A percentile compares a stretch with the other conserved stretches of the same genome.
These are phyloP conservation scores for Zelleria hepariella DNA, from an alignment of 2,888 invertebrate genomes.

Conservation along the genomic window DNA sequence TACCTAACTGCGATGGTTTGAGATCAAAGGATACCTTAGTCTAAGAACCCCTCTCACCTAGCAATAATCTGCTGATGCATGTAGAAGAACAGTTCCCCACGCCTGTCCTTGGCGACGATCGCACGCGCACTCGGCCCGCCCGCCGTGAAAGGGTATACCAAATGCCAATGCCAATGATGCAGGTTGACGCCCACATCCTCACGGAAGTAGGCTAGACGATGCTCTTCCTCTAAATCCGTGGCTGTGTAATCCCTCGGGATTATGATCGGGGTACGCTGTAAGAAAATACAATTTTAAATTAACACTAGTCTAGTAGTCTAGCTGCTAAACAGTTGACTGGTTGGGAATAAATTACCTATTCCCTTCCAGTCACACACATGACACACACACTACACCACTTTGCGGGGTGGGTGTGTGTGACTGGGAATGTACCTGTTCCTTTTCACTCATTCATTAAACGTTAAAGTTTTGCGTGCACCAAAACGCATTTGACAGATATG, in stretches of 20 bases:
- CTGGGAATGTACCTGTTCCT: too few species aligned
- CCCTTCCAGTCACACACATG: too few species aligned
- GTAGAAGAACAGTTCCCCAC: constrained; percentile 85
- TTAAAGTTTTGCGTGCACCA: constrained; percentile 12
- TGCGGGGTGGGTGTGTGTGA: neutral
- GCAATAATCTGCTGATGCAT: constrained; percentile 77
- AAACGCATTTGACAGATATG: constrained; percentile 14
- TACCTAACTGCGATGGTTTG: too few species aligned
- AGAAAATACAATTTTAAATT: too few species aligned
- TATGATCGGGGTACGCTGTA: constrained; percentile 74
- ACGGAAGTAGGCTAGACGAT: constrained; percentile 84
- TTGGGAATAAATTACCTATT: too few species aligned
- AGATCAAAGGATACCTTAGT: too few species aligned
- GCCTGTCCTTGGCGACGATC: constrained; percentile 81
- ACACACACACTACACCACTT: neutral
- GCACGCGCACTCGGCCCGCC: constrained; percentile 36
- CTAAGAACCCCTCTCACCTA: constrained; percentile 29
- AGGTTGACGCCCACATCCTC: constrained; percentile 87
- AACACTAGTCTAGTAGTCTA: too few species aligned
- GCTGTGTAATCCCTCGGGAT: constrained; percentile 86
- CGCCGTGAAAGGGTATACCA: constrained; percentile 80
- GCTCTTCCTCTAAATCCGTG: constrained; percentile 84
- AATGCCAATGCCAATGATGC: constrained; percentile 88
- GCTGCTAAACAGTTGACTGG: too few species aligned
- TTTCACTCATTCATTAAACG: neutral